These are phyloP conservation scores for Lasioglossum baleicum DNA, from an alignment of 1,140 invertebrate genomes.

Conservation along the genomic window DNA sequence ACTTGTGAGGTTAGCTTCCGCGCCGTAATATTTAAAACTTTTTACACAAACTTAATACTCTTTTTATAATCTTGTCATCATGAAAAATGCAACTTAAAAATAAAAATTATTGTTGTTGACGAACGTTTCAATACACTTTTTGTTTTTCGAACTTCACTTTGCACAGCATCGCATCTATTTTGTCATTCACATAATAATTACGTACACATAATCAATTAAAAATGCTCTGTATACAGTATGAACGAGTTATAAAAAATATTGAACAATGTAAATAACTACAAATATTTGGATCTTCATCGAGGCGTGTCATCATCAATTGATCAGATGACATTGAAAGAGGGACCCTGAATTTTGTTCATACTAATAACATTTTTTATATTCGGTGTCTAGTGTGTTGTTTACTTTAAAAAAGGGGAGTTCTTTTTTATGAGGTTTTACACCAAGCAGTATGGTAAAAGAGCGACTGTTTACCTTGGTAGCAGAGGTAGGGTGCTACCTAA, in stretches of 20 bases:
- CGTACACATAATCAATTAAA: not conserved
- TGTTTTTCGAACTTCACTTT: not conserved
- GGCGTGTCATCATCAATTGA: too few species aligned
- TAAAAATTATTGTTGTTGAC: not conserved
- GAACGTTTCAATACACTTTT: not conserved
- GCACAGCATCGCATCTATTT: not conserved
- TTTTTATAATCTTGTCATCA: not conserved
- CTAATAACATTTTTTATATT: too few species aligned
- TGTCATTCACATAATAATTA: not conserved
- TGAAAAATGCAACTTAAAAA: not conserved
- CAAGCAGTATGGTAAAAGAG: not conserved
- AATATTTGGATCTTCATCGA: too few species aligned
- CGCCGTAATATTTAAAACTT: not conserved
- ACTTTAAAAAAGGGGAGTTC: too few species aligned
- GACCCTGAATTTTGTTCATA: too few species aligned
- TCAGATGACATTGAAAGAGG: too few species aligned
- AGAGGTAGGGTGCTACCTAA: conserved; percentile 91
- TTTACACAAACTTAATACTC: not conserved
- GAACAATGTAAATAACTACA: too few species aligned
- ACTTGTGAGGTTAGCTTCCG: not conserved
- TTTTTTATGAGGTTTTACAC: not conserved
- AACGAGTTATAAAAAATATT: too few species aligned
- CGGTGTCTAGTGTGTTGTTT: too few species aligned
- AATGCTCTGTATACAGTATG: not conserved
- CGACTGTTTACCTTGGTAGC: conserved; percentile 84